phyloP scores from a whole-genome alignment of 2,113 vertebrate genomes.

The Ailuropoda melanoleuca region DNA sequence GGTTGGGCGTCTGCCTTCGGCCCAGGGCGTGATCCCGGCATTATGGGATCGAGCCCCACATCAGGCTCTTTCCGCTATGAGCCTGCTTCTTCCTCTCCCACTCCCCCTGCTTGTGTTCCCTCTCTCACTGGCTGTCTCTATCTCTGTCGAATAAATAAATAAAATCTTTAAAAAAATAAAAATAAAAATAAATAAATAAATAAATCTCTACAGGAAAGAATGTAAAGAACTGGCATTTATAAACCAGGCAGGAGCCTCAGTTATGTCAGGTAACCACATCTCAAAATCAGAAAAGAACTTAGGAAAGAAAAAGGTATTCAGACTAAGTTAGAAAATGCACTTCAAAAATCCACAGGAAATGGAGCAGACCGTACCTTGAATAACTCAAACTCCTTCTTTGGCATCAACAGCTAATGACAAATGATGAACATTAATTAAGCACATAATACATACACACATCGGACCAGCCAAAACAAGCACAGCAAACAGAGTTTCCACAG shows the following conservation, averaged over 20 bases:
- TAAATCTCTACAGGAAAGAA: slow-evolving; percentile 33
- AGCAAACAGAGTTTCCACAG: background rate
- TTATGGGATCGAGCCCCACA: no score
- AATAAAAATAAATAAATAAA: no score
- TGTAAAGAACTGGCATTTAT: background rate
- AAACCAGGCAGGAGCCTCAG: background rate
- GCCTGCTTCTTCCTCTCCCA: no score
- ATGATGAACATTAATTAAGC: slow-evolving; percentile 60
- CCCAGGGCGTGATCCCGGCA: no score
- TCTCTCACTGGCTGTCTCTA: no score
- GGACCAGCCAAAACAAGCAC: background rate
- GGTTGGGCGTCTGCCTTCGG: no score
- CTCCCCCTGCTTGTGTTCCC: no score
- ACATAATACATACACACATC: background rate
- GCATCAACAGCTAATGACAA: slow-evolving; percentile 94
- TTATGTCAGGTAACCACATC: background rate
- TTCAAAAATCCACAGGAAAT: slow-evolving; percentile 70
- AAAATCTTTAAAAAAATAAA: no score
- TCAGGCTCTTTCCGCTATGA: no score
- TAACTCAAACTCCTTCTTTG: slow-evolving; percentile 99
- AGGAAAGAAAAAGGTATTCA: slow-evolving; percentile 49
- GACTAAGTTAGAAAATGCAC: slow-evolving; percentile 44
- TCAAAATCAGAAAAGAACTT: slow-evolving; percentile 39
- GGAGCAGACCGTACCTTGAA: slow-evolving; percentile 93
- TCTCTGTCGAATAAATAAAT: no score